Conservation (phyloP, 2,797 vertebrate species). For the Fistularia commersonii region DNA sequence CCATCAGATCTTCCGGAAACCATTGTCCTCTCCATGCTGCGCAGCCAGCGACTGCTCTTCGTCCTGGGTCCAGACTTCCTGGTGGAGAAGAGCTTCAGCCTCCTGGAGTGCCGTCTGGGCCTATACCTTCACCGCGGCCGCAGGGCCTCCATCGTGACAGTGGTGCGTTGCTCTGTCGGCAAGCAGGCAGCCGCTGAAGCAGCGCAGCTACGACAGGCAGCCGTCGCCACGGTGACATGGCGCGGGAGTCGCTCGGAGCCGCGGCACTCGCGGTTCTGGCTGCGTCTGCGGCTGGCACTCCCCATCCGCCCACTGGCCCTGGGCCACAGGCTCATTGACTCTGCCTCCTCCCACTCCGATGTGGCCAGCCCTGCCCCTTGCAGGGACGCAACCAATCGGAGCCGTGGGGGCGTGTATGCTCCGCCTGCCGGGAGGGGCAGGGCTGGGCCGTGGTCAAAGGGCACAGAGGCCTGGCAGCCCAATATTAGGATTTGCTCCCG, state of each 20-base stretch:
- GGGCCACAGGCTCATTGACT: slow-evolving; percentile 82
- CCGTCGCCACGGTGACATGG: slow-evolving; percentile 78
- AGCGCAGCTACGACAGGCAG: slow-evolving; percentile 76
- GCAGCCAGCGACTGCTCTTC: slow-evolving; percentile 85
- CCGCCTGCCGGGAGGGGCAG: no score
- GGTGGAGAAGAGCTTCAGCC: slow-evolving; percentile 86
- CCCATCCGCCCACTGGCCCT: slow-evolving; percentile 81
- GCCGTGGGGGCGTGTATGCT: neutral
- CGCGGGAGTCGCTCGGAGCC: slow-evolving; percentile 77
- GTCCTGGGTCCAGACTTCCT: slow-evolving; percentile 84
- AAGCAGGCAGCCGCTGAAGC: slow-evolving; percentile 72
- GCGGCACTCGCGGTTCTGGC: slow-evolving; percentile 83
- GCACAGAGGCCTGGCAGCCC: slow-evolving; percentile 7
- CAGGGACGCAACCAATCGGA: slow-evolving; percentile 5
- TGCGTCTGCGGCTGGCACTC: slow-evolving; percentile 80
- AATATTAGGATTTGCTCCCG: slow-evolving; percentile 21
- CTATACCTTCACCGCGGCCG: slow-evolving; percentile 82
- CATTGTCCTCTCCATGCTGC: slow-evolving; percentile 83
- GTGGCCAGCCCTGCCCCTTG: slow-evolving; percentile 69
- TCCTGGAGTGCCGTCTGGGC: slow-evolving; percentile 87
- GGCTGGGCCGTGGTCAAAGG: neutral
- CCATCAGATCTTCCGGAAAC: slow-evolving; percentile 79
- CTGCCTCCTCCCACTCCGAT: slow-evolving; percentile 90
- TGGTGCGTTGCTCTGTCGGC: slow-evolving; percentile 75
- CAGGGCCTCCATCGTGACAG: slow-evolving; percentile 75